Evolutionary conservation across 2,113 vertebrate genomes (phyloP).

Genomic region (Triplophysa dalaica): DNA sequence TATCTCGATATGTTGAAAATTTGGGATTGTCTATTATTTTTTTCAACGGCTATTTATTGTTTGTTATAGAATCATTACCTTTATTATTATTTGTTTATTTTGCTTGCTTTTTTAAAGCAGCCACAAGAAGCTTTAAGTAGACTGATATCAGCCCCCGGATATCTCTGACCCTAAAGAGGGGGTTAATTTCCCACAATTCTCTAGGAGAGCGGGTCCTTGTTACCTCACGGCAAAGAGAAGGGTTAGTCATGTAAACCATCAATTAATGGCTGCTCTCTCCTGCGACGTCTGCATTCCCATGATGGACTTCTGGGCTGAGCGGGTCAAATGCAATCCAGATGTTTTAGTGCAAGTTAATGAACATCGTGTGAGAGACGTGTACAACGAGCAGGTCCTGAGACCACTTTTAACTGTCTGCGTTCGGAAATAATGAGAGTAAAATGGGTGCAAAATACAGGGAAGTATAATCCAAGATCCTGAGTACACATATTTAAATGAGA

Average conservation of each 20-base stretch:
- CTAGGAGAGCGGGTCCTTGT: constrained; percentile 1
- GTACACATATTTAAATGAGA: constrained; percentile 24
- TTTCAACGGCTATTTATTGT: too few species aligned
- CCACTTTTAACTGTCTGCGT: constrained; percentile 10
- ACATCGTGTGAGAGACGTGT: constrained; percentile 33
- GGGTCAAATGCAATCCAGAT: constrained; percentile 40
- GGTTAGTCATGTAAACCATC: constrained; percentile 34
- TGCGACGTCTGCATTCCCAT: constrained; percentile 26
- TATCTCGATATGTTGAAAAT: too few species aligned
- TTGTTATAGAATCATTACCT: background rate
- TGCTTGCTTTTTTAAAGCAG: background rate
- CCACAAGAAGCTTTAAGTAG: background rate
- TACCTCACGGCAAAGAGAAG: background rate
- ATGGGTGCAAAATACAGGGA: constrained; percentile 12
- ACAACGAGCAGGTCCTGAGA: constrained; percentile 13
- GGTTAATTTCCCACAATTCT: constrained; percentile 37
- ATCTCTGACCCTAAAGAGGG: background rate
- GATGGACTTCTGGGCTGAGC: constrained; percentile 4
- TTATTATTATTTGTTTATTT: background rate
- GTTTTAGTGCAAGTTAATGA: constrained; percentile 24
- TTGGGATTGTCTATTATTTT: too few species aligned
- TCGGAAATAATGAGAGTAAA: constrained; percentile 24
- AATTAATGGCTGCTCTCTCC: constrained; percentile 28
- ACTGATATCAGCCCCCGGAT: constrained; percentile 1
- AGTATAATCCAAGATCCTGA: constrained; percentile 19